A percentile compares a stretch with the other conserved stretches of the same genome.
Evolutionary conservation across 2,888 invertebrate species (phyloP).

Genomic region (Drosophila paramelanica): DNA sequence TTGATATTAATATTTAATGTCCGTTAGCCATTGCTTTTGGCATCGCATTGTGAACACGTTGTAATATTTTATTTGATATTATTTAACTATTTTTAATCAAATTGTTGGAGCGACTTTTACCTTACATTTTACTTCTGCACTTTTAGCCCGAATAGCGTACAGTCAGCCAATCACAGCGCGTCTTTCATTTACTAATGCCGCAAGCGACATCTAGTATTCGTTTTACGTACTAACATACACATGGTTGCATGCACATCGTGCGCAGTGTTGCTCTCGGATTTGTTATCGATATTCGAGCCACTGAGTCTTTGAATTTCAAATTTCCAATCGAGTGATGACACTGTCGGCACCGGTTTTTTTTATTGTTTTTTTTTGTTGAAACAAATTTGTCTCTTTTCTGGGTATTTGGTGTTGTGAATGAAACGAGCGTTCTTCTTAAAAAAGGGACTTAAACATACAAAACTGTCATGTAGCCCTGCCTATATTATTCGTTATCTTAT

Average conservation of each 20-base stretch:
- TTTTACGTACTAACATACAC: slow-evolving; percentile 47
- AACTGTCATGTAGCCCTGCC: slow-evolving; percentile 48
- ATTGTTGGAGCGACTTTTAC: slow-evolving; percentile 71
- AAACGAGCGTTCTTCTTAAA: background rate
- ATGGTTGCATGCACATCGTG: slow-evolving; percentile 40
- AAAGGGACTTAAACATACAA: background rate
- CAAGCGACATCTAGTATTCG: slow-evolving; percentile 69
- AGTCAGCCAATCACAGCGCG: slow-evolving; percentile 72
- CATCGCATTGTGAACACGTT: slow-evolving; percentile 43
- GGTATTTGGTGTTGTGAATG: slow-evolving; percentile 1
- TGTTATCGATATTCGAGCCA: slow-evolving; percentile 33
- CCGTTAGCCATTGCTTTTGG: slow-evolving; percentile 40
- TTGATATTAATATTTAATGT: slow-evolving; percentile 28
- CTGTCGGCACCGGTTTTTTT: slow-evolving; percentile 18
- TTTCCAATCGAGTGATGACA: background rate
- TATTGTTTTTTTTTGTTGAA: background rate
- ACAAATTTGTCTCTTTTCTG: background rate
- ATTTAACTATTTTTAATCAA: slow-evolving; percentile 69
- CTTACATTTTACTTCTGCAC: slow-evolving; percentile 72
- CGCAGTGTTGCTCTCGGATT: slow-evolving; percentile 28
- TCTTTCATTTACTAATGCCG: slow-evolving; percentile 64
- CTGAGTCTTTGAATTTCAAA: slow-evolving; percentile 39
- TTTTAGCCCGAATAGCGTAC: slow-evolving; percentile 63
- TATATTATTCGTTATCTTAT: slow-evolving; percentile 61
- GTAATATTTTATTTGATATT: slow-evolving; percentile 51